Conservation (phyloP, 1,140 invertebrate genomes). For the Papilio dardanus region DNA sequence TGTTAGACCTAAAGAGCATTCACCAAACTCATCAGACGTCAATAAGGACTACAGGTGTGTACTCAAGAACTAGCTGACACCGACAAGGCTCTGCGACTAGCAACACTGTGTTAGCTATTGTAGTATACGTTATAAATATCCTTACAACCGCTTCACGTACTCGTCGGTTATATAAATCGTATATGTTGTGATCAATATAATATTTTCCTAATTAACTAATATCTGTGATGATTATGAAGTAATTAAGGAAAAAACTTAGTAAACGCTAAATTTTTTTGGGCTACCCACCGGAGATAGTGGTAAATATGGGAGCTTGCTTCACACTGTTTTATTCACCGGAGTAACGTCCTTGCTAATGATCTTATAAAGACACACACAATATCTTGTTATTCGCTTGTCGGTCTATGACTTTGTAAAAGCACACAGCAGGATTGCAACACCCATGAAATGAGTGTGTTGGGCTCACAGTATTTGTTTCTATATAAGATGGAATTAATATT, state of each 20-base stretch:
- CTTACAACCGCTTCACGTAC: constrained; percentile 56
- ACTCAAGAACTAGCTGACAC: constrained; percentile 73
- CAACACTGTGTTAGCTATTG: constrained; percentile 56
- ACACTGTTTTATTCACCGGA: constrained; percentile 54
- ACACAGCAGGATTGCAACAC: constrained; percentile 30
- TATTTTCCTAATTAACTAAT: constrained; percentile 74
- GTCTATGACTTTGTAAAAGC: constrained; percentile 3
- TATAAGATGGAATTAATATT: constrained; percentile 63
- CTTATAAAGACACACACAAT: constrained; percentile 21
- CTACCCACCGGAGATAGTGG: constrained; percentile 68
- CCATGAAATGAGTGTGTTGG: constrained; percentile 41
- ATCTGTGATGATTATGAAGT: constrained; percentile 76
- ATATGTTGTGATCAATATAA: constrained; percentile 68
- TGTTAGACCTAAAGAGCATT: constrained; percentile 81
- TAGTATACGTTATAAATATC: constrained; percentile 59
- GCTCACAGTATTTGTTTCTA: constrained; percentile 44
- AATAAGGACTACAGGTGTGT: constrained; percentile 81
- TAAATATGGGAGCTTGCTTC: constrained; percentile 48
- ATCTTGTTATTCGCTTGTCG: constrained; percentile 2
- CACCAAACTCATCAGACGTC: constrained; percentile 74
- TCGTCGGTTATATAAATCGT: constrained; percentile 55
- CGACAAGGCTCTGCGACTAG: constrained; percentile 29
- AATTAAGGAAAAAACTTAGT: constrained; percentile 58
- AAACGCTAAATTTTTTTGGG: constrained; percentile 64
- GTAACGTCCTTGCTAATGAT: constrained; percentile 39